These are phyloP conservation scores for Dichetophora obliterata DNA, from an alignment of 2,888 invertebrate species.

Conservation along the genomic window DNA sequence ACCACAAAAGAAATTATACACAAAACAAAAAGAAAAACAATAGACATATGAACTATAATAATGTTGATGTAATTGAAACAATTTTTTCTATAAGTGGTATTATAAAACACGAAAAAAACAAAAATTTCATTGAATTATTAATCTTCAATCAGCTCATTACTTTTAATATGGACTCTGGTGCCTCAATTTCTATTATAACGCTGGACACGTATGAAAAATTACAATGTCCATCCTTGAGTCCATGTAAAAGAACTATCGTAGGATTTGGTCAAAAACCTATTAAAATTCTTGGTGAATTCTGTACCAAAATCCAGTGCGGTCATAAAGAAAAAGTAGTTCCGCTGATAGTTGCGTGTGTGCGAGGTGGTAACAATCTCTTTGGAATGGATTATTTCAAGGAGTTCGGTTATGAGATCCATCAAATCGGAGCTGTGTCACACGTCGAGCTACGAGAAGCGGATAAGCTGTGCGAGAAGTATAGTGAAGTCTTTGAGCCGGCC, in stretches of 20 bases:
- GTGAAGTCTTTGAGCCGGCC: constrained; percentile 16
- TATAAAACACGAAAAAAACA: constrained; percentile 28
- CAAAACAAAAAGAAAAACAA: background rate
- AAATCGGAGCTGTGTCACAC: constrained; percentile 9
- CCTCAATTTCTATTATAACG: constrained; percentile 42
- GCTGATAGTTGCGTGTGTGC: constrained; percentile 29
- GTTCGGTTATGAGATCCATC: constrained; percentile 36
- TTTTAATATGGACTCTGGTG: constrained; percentile 46
- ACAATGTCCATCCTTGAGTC: constrained; percentile 22
- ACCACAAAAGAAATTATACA: background rate
- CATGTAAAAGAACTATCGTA: constrained; percentile 31
- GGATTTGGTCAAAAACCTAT: constrained; percentile 39
- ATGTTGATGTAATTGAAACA: constrained; percentile 28
- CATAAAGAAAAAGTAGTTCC: constrained; percentile 16
- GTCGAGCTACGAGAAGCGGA: background rate
- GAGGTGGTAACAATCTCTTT: constrained; percentile 43
- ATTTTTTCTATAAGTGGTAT: constrained; percentile 14
- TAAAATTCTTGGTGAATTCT: constrained; percentile 37
- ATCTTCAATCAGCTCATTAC: background rate
- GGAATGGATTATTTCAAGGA: constrained; percentile 42
- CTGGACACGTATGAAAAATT: constrained; percentile 26
- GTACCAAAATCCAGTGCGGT: constrained; percentile 39
- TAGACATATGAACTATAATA: background rate
- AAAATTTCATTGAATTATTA: constrained; percentile 31
- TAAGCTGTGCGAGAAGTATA: constrained; percentile 27